Evolutionary conservation across 2,888 invertebrate species (phyloP).

Genomic region (Sycophila texana): DNA sequence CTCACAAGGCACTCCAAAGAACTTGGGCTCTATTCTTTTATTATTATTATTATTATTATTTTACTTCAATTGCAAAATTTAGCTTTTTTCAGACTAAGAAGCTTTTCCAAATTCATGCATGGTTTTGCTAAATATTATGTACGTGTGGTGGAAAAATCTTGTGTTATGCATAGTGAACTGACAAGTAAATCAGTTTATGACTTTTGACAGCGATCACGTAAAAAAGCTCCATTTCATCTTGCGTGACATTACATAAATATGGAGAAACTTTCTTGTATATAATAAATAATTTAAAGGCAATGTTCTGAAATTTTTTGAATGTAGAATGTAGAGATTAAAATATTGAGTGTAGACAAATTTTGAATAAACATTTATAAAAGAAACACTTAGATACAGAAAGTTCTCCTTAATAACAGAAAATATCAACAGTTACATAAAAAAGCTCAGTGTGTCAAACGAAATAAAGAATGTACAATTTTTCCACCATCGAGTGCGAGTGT

Average conservation of each 20-base stretch:
- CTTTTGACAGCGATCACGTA: too few relatives aligned
- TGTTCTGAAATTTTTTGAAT: too few relatives aligned
- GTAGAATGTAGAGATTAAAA: too few relatives aligned
- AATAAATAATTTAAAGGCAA: too few relatives aligned
- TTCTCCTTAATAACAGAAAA: neutral
- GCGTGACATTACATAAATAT: too few relatives aligned
- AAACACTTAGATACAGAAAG: neutral
- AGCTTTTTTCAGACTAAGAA: conserved; percentile 49
- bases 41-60: conserved; percentile 2
- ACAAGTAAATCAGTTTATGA: neutral
- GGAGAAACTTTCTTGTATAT: too few relatives aligned
- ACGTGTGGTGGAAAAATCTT: conserved; percentile 45
- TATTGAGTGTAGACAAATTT: too few relatives aligned
- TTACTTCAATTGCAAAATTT: conserved; percentile 27
- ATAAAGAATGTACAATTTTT: conserved; percentile 36
- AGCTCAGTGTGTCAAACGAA: conserved; percentile 1
- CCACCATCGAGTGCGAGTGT: conserved; percentile 48
- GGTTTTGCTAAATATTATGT: conserved; percentile 42
- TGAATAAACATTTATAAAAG: neutral
- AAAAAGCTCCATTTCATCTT: too few relatives aligned
- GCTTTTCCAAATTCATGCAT: conserved; percentile 55
- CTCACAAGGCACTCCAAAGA: conserved; percentile 19
- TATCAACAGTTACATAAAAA: conserved; percentile 15
- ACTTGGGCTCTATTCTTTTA: conserved; percentile 19
- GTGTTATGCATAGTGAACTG: neutral